Conservation (phyloP, 2,888 invertebrate species). For the Macropis europaea region DNA sequence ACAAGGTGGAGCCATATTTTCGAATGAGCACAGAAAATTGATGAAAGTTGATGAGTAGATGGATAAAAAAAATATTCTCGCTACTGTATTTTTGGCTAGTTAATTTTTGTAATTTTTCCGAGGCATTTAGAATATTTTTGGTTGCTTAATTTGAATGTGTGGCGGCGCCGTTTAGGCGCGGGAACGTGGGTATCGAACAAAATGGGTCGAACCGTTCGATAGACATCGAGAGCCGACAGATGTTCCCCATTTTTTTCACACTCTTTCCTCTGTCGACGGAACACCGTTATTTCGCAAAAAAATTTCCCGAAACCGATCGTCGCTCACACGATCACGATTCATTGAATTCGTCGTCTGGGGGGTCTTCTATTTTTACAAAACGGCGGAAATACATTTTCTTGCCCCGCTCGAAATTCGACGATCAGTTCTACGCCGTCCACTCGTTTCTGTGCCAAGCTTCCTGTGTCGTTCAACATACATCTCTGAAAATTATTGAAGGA, state of each 20-base stretch:
- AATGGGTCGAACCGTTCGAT: conserved; percentile 74
- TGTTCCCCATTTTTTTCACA: conserved; percentile 76
- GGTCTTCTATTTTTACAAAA: conserved; percentile 16
- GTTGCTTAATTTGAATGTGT: not conserved
- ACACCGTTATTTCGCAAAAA: conserved; percentile 78
- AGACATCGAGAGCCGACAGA: conserved; percentile 78
- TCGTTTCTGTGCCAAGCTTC: no score
- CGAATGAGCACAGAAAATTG: no score
- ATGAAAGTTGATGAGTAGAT: no score
- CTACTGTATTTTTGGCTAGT: no score
- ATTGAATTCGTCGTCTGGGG: conserved; percentile 56
- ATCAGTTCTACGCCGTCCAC: no score
- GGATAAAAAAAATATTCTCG: no score
- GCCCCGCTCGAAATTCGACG: not conserved
- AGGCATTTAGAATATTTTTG: no score
- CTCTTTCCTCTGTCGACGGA: conserved; percentile 61
- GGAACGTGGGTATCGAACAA: conserved; percentile 54
- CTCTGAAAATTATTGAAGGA: not conserved
- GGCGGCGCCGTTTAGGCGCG: no score
- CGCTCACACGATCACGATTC: conserved; percentile 52
- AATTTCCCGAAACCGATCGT: conserved; percentile 74
- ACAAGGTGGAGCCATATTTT: no score
- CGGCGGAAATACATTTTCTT: conserved; percentile 2
- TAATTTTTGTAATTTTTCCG: no score
- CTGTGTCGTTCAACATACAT: no score